Conservation (phyloP, 2,113 vertebrate species). For the Spea bombifrons region DNA sequence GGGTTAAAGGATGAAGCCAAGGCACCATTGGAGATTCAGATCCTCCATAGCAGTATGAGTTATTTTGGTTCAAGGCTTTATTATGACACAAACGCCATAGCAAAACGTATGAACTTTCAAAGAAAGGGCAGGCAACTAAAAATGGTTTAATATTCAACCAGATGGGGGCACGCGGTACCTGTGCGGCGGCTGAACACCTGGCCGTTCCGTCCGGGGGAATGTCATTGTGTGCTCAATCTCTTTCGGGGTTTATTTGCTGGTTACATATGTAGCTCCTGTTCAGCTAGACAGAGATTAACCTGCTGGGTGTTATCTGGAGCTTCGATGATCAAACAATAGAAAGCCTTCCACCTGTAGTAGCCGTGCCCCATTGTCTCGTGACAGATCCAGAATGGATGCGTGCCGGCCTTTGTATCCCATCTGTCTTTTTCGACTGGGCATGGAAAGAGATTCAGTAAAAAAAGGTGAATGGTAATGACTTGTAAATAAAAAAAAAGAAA, state of each 20-base stretch:
- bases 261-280: slow-evolving; percentile 8
- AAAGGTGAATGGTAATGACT: not conserved
- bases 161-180: not conserved
- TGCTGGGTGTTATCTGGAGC: not conserved
- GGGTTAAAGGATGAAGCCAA: too few species aligned
- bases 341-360: slow-evolving; percentile 1
- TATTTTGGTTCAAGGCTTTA: not conserved
- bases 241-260: slow-evolving; percentile 7
- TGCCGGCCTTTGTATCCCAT: not conserved
- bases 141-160: not conserved
- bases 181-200: not conserved
- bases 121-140: not conserved
- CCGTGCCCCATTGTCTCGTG: slow-evolving; percentile 5
- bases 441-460: not conserved
- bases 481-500: too few species aligned
- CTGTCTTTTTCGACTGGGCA: not conserved
- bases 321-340: slow-evolving; percentile 18
- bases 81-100: not conserved
- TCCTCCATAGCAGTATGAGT: too few species aligned
- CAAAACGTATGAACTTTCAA: not conserved
- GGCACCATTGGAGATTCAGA: too few species aligned
- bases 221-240: not conserved
- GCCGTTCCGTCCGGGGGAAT: not conserved
- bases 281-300: slow-evolving; percentile 17
- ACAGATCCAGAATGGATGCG: slow-evolving; percentile 17